Percentiles rank a stretch among this genome's conserved stretches.
phyloP scores from a whole-genome alignment of 2,113 vertebrate species.

The Halichoeres trimaculatus region DNA sequence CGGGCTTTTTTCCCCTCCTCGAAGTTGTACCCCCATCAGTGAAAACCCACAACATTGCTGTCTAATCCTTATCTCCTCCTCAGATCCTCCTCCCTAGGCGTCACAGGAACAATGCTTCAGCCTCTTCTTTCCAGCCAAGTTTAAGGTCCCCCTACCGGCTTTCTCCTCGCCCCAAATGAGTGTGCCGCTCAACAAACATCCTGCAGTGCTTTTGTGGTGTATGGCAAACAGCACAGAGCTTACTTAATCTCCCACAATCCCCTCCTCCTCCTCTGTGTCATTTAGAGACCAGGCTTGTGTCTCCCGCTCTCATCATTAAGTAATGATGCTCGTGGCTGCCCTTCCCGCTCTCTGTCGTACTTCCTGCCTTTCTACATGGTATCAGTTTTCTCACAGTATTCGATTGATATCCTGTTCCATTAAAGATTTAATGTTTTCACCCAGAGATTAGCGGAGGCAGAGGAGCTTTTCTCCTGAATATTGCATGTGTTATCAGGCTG shows the following conservation, averaged over 20 bases:
- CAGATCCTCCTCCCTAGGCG: slow-evolving; percentile 47
- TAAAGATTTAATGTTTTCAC: slow-evolving; percentile 51
- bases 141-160: slow-evolving; percentile 55
- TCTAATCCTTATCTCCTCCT: slow-evolving; percentile 62
- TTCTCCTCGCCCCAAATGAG: slow-evolving; percentile 66
- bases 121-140: slow-evolving; percentile 47
- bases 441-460: slow-evolving; percentile 29
- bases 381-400: slow-evolving; percentile 48
- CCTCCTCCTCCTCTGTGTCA: slow-evolving; percentile 73
- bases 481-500: slow-evolving; percentile 40
- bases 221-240: slow-evolving; percentile 70
- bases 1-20: slow-evolving; percentile 9
- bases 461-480: slow-evolving; percentile 47
- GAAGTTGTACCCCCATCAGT: slow-evolving; percentile 51
- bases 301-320: slow-evolving; percentile 73
- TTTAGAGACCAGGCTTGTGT: slow-evolving; percentile 71
- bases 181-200: slow-evolving; percentile 70
- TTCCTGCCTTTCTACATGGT: slow-evolving; percentile 26
- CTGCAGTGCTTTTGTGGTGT: slow-evolving; percentile 65
- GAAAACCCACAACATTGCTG: slow-evolving; percentile 39
- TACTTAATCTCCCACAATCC: slow-evolving; percentile 80
- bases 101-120: slow-evolving; percentile 41
- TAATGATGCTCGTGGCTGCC: slow-evolving; percentile 60
- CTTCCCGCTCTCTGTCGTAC: slow-evolving; percentile 18
- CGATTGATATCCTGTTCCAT: slow-evolving; percentile 47